phyloP scores from a whole-genome alignment of 2,888 invertebrate genomes.

The Chloromyia formosa region DNA sequence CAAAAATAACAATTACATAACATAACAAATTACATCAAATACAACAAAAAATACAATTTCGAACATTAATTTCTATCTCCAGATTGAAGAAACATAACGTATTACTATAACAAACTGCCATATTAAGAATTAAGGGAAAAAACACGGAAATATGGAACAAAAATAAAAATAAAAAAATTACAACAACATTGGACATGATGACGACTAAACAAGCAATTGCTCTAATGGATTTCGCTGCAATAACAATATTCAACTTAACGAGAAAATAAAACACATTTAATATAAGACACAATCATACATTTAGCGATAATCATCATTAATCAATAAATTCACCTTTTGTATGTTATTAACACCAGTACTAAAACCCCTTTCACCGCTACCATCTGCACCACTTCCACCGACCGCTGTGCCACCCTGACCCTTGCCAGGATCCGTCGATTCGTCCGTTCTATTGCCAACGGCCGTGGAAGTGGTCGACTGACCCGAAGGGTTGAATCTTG shows the following conservation, averaged over 20 bases:
- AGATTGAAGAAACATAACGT: background rate
- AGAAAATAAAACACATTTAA: background rate
- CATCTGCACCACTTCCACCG: background rate
- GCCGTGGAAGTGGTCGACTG: conserved; percentile 8
- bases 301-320: background rate
- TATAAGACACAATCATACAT: too few species aligned
- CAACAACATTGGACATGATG: background rate
- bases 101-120: too few species aligned
- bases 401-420: background rate
- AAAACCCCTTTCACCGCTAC: background rate
- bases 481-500: conserved; percentile 39
- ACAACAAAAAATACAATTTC: conserved; percentile 24
- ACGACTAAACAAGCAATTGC: background rate
- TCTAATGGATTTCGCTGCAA: background rate
- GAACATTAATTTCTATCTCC: conserved; percentile 45
- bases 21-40: conserved; percentile 3
- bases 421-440: background rate
- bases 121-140: too few species aligned
- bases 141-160: background rate
- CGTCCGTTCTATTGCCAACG: background rate
- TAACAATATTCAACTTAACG: background rate
- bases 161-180: background rate
- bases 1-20: background rate
- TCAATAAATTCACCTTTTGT: conserved; percentile 42
- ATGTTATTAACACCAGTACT: conserved; percentile 17